phyloP scores from a whole-genome alignment of 1,140 invertebrate genomes.

The Temnothorax curvispinosus region DNA sequence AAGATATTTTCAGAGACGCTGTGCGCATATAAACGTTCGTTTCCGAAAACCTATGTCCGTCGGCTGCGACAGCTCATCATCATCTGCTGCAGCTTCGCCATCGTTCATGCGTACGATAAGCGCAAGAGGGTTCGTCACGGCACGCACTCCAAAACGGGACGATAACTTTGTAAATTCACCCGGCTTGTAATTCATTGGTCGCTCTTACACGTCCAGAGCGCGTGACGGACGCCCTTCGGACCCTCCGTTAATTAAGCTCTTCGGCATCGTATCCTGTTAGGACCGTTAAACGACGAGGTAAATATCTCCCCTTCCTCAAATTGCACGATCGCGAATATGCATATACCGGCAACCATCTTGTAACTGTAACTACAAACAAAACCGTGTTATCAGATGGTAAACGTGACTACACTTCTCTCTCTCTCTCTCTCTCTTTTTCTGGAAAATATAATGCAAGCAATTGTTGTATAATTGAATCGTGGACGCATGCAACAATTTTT shows the following conservation, averaged over 20 bases:
- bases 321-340: conserved; percentile 6
- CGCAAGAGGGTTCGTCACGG: conserved; percentile 36
- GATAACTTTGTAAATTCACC: conserved; percentile 56
- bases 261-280: conserved; percentile 43
- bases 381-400: conserved; percentile 29
- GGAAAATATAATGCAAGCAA: neutral
- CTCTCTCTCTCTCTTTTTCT: no score
- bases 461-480: neutral
- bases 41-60: neutral
- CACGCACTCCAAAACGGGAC: neutral
- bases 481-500: neutral
- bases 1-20: neutral
- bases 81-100: conserved; percentile 56
- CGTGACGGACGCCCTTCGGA: conserved; percentile 31
- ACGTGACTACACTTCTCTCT: neutral
- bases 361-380: conserved; percentile 3
- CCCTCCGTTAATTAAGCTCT: conserved; percentile 49
- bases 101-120: conserved; percentile 39
- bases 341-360: conserved; percentile 7
- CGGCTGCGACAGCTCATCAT: conserved; percentile 19
- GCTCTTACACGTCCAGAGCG: conserved; percentile 24
- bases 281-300: conserved; percentile 24
- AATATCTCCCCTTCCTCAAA: conserved; percentile 31
- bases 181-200: conserved; percentile 33
- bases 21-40: neutral